Evolutionary conservation across 2,113 vertebrate species (phyloP).

Genomic region (Sorex fumeus): DNA sequence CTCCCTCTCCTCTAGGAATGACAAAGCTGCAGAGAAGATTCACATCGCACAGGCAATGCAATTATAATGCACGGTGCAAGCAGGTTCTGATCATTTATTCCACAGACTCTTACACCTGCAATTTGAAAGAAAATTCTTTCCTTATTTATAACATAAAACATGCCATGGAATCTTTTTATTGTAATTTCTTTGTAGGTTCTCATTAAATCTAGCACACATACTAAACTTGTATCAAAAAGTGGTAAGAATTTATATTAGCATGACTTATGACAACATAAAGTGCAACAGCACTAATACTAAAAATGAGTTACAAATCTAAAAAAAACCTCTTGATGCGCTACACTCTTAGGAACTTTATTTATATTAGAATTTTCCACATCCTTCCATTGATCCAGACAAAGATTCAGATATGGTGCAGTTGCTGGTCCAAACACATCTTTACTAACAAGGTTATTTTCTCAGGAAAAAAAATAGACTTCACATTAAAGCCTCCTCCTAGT

Average conservation of each 20-base stretch:
- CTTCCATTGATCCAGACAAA: constrained; percentile 28
- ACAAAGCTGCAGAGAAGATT: not conserved
- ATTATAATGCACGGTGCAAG: not conserved
- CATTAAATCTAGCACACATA: constrained; percentile 21
- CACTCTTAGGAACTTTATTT: not conserved
- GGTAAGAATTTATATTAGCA: constrained; percentile 5
- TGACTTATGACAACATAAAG: constrained; percentile 8
- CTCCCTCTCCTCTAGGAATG: not conserved
- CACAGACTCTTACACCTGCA: not conserved
- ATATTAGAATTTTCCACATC: not conserved
- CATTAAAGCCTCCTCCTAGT: not conserved
- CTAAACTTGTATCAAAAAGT: constrained; percentile 2
- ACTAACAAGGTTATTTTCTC: constrained; percentile 28
- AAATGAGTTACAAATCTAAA: constrained; percentile 11
- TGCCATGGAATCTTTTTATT: not conserved
- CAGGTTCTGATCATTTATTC: not conserved
- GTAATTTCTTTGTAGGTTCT: constrained; percentile 3
- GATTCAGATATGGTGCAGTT: not conserved
- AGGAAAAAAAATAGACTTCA: constrained; percentile 13
- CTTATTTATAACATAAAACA: not conserved
- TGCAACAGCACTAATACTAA: not conserved
- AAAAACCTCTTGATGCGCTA: not conserved
- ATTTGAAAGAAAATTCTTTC: not conserved
- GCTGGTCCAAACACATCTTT: constrained; percentile 7
- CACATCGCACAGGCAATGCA: not conserved